Evolutionary conservation across 92 coral and sea anemone species (phyloP), one percentile per base, ranked within the genome.

Genomic region (Siderastrea radians): DNA sequence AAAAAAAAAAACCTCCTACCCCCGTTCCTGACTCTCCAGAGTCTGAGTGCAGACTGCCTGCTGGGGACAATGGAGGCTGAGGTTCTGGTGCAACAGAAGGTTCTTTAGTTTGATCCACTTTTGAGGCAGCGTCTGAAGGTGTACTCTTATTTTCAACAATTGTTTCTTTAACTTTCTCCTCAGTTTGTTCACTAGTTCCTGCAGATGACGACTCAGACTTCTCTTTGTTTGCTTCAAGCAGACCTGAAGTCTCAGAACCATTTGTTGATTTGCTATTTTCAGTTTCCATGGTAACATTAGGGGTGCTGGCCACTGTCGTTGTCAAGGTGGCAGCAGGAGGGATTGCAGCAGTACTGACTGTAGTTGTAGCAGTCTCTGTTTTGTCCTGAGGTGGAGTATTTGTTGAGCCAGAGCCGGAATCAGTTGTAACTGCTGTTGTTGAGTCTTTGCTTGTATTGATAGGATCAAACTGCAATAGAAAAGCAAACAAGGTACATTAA

Each of bases 21-120:
- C 94, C 94, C 9, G 91, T 80, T 52, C 54, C 90, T 1, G 78
- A 73, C 14, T 65, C 83, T 2, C 80, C 94, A 26, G 84, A 77
- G 3, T 90, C 94, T 58, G 94, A 84, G 17, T 65, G 71, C 46
- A 81, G 45, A 17, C 89, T 85, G 2, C 89, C 75, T 26, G 83
- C 45, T 8, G 89, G 89, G 7, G 89, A 85, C 67, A 75, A 19
- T 0, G 89, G 89, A 2, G 71, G 81, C 43, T 52, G 15, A 0
- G 54, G 9, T 68, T 52, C 74, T 62, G 79, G 17, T 17, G 57
- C 59, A 49, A 3, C 14, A 3, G 53, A 13, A 49, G 52, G 80
- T 11, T 60, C 43, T 49, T 50, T 61, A 64, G 0, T 51, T 15
- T 38, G 51, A 2, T 19, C 55, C 16, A 6, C 26, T 44, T 59